Percentiles rank a stretch among this genome's conserved stretches.
phyloP scores from a whole-genome alignment of 2,113 vertebrate genomes.

The Brienomyrus brachyistius region DNA sequence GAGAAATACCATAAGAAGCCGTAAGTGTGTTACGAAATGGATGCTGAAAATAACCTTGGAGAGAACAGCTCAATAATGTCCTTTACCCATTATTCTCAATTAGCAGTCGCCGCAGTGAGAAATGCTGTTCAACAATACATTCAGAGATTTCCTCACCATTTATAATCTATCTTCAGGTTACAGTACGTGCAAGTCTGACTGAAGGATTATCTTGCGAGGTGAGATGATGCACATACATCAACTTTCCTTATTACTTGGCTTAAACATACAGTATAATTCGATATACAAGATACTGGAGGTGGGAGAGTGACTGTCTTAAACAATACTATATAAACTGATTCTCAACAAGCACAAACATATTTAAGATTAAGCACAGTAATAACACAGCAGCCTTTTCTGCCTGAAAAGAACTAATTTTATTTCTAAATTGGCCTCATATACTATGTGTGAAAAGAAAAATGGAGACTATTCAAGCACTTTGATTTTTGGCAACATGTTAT shows the following conservation, averaged over 20 bases:
- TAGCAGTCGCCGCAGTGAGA: neutral
- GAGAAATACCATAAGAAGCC: conserved; percentile 16
- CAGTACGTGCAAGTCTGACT: neutral
- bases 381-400: neutral
- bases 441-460: neutral
- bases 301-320: neutral
- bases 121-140: neutral
- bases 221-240: neutral
- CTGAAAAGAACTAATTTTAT: neutral
- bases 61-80: conserved; percentile 5
- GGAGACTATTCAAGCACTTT: neutral
- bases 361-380: neutral
- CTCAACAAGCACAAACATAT: neutral
- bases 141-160: neutral
- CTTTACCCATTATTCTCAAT: conserved; percentile 21
- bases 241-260: neutral
- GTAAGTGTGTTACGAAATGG: neutral
- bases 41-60: conserved; percentile 17
- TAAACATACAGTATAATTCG: neutral
- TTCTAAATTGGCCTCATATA: neutral
- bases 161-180: neutral
- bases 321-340: neutral
- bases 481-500: neutral
- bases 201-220: neutral
- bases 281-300: neutral